Evolutionary conservation across 2,113 vertebrate genomes (phyloP).

Genomic region (Nettapus auritus): DNA sequence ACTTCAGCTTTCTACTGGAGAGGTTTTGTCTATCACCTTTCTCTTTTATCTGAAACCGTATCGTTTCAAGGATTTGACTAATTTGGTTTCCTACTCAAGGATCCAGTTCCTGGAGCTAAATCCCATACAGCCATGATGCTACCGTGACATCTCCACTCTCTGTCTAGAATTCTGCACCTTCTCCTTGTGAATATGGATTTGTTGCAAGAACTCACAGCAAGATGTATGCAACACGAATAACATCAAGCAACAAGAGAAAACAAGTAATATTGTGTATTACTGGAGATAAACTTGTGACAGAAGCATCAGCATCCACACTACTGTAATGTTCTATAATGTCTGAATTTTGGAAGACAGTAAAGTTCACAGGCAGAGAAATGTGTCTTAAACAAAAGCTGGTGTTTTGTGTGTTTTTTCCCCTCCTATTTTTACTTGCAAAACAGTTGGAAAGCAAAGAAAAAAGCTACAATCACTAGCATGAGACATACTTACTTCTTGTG

Average conservation of each 20-base stretch:
- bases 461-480: background rate
- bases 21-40: background rate
- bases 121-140: background rate
- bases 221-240: background rate
- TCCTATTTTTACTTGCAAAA: background rate
- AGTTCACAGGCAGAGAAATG: background rate
- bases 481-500: constrained; percentile 85
- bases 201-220: background rate
- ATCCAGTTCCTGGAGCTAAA: background rate
- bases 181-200: background rate
- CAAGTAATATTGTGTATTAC: background rate
- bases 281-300: background rate
- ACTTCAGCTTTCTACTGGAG: background rate
- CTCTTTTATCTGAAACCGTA: background rate
- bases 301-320: background rate
- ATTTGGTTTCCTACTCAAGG: background rate
- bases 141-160: background rate
- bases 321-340: accelerated
- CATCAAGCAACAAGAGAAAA: background rate
- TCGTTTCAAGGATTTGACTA: background rate
- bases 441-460: background rate
- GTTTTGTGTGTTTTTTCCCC: background rate
- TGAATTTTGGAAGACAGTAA: background rate
- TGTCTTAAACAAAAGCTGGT: background rate
- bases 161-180: background rate